These are phyloP conservation scores for Psilopsiagon aurifrons DNA, from an alignment of 2,113 vertebrate species.

Conservation along the genomic window DNA sequence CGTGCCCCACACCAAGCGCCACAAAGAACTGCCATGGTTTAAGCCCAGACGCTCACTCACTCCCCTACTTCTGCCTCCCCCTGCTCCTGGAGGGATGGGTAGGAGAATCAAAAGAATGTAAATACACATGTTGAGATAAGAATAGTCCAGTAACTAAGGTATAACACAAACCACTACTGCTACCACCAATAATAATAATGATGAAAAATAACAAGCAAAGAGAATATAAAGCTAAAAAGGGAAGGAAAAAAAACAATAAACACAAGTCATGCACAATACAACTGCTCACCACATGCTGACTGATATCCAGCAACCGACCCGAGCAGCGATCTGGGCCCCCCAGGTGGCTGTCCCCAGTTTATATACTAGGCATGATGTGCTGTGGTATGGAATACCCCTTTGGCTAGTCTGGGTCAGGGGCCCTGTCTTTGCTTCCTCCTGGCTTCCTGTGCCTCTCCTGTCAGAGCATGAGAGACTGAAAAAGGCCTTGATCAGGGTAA, in stretches of 20 bases:
- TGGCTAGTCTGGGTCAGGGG: not conserved
- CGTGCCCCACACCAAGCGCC: fast-evolving
- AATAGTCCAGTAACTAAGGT: not conserved
- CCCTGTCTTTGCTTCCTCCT: not conserved
- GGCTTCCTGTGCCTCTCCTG: not conserved
- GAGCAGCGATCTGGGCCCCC: not conserved
- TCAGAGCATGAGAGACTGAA: not conserved
- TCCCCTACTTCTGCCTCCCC: not conserved
- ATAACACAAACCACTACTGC: not conserved
- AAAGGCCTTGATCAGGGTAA: not conserved
- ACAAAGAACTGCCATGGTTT: not conserved
- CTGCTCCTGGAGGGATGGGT: not conserved
- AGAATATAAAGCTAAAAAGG: not conserved
- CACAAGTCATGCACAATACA: not conserved
- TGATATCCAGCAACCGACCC: not conserved
- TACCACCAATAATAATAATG: not conserved
- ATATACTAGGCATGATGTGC: not conserved
- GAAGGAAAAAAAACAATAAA: not conserved
- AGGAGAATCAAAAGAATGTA: not conserved
- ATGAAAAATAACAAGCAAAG: not conserved
- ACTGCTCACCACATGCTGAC: not conserved
- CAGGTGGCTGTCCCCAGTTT: not conserved
- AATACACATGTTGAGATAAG: not conserved
- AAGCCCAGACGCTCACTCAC: not conserved
- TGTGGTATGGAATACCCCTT: not conserved